Conservation (phyloP, 2,113 vertebrate genomes). For the human (Homo sapiens) region GRCh38 chr15:63208001-63208500, state of each 20-base stretch:
- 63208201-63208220: background rate
- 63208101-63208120: background rate
- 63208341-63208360: background rate
- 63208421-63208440: conserved; percentile 34
- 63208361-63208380: conserved; percentile 23
- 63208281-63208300: background rate
- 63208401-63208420: background rate
- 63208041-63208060: background rate
- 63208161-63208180: background rate
- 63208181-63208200: background rate
- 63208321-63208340: conserved; percentile 16
- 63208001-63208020: background rate
- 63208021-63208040: background rate
- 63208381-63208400: background rate
- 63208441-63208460: background rate
- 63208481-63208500: background rate
- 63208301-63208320: background rate
- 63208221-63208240: background rate
- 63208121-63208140: background rate
- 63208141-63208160: background rate
- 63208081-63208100: background rate
- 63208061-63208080: background rate
- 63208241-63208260: background rate
- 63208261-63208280: background rate
- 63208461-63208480: conserved; percentile 1